Base-by-base conservation (phyloP, 1,140 invertebrate genomes). In the Bombus breviceps region DNA sequence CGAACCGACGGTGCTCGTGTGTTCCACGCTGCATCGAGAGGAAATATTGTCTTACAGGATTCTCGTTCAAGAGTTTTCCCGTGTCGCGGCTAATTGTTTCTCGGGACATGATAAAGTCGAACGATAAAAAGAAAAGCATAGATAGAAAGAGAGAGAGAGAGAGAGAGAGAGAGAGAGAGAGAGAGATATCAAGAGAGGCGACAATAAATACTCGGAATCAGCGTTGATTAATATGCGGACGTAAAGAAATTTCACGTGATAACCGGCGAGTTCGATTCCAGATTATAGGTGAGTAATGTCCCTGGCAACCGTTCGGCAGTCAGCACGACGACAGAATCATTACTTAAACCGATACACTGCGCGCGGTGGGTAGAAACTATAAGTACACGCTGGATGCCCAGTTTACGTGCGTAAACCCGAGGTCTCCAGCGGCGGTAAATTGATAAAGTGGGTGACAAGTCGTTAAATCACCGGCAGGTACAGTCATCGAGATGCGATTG, bases 401-500 rank as follows among this genome's bases (percentile, higher is more conserved):
- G 73, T 90, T 88, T 73, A 71, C 83, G 87, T 85, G 83, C 85
- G 71, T 90, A 85, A 86, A 83, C 62, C 76, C 72, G 75, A 66
- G 80, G 86, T 86, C 81, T 89, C 88, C 83, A 88, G 66, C 88
- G 89, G 86, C 83, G 92, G 91, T 88, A 92, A 94, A 94, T 94
- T 94, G 93, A 95, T 94, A 94, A 94, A 94, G 92, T 93, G 86
- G 92, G 90, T 93, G 94, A 95, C 94, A 95, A 94, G 92, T 93
- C 92, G 92, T 93, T 94, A 94, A 95, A 94, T 94, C 93, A 93
- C 91, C 85, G 28, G 80, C 81, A 71, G 81, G 81, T 86, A 88
- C 89, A 89, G 89, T 93, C 91, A 88, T 90, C 88, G 91, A 92
- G 90, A 87, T 78, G 88, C 90, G 89, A 93, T 92, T 86, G 91